Base-by-base conservation (phyloP, 1,140 invertebrate genomes). In the Camponotus vicinus region DNA sequence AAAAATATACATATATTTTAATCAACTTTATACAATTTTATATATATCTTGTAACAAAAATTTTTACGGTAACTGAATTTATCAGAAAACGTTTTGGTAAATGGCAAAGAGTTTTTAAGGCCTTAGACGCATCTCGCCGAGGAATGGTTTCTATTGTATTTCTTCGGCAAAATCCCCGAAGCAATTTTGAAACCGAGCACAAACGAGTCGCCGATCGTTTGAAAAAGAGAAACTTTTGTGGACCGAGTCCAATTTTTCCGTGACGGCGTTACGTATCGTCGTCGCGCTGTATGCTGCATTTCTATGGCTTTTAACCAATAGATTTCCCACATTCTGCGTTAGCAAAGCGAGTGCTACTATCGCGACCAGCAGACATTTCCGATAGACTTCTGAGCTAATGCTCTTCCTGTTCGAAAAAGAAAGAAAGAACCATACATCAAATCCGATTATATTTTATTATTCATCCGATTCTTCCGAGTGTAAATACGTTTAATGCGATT, bases 191-290 rank as follows among this genome's bases (percentile, higher is more conserved):
- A 40, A 59, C 18, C 77, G 49, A n/a, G 70, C 59, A 57, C 82
- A 67, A 86, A 80, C 49, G 64, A 79, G 49, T 63, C 77, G 45
- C 82, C 84, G 32, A 79, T 69, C 64, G 66, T 75, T 75, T 18
- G 73, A 49, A 32, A 49, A 21, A 11, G 15, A 52, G 27, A 73
- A 88, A 89, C 75, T 88, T 88, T 61, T 70, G 64, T 89, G 87
- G 88, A 89, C 32, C 63, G 63, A 59, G 34, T 89, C 88, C 88
- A 89, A 89, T 89, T 89, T 87, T 89, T 76, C 75, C 49, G 61
- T 70, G 32, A 70, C n/a, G 73, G 18, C n/a, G 70, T 66, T 88
- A 77, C 34, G 70, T 77, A 87, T 63, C 86, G 76, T 11, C 52
- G 61, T 6, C 66, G 27, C 45, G 61, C 21, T 34, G 21, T 57